These are phyloP conservation scores for Pelodiscus sinensis DNA, from an alignment of 2,113 vertebrate species.

Conservation along the genomic window DNA sequence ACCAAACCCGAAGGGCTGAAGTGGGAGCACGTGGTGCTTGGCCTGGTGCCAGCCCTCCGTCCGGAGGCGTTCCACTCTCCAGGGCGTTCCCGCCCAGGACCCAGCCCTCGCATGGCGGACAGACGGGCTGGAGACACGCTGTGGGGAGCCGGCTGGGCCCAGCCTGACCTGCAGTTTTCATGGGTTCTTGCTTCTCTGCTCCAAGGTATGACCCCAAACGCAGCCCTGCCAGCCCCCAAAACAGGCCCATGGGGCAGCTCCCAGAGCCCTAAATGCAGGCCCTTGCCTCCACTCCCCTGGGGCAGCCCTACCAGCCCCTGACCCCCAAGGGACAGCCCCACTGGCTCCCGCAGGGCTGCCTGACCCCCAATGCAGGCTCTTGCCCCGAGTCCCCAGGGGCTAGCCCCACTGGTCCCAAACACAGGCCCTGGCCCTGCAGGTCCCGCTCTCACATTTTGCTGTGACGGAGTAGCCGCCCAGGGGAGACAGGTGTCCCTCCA, in stretches of 20 bases:
- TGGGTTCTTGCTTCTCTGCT: too few relatives aligned
- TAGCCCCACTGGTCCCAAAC: not conserved
- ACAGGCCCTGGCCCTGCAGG: not conserved
- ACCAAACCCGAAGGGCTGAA: not conserved
- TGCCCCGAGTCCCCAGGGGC: not conserved
- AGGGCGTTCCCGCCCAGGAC: not conserved
- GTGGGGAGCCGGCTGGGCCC: too few relatives aligned
- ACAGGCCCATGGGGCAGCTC: too few relatives aligned
- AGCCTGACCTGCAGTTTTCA: too few relatives aligned
- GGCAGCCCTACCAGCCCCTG: too few relatives aligned
- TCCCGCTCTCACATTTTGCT: conserved; percentile 84
- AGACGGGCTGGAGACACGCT: not conserved
- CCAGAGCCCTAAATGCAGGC: too few relatives aligned
- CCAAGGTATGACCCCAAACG: too few relatives aligned
- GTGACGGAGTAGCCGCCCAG: conserved; percentile 89
- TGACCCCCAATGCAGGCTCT: not conserved
- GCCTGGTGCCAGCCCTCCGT: too few relatives aligned
- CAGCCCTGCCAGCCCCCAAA: too few relatives aligned
- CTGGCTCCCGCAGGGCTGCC: too few relatives aligned
- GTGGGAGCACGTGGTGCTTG: too few relatives aligned
- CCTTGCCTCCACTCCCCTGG: too few relatives aligned
- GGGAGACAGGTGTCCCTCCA: conserved; percentile 88
- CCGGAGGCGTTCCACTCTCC: not conserved
- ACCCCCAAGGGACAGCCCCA: not conserved
- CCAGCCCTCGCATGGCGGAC: not conserved